phyloP scores from a whole-genome alignment of 2,113 vertebrate species.

The Zosterops pallidus region DNA sequence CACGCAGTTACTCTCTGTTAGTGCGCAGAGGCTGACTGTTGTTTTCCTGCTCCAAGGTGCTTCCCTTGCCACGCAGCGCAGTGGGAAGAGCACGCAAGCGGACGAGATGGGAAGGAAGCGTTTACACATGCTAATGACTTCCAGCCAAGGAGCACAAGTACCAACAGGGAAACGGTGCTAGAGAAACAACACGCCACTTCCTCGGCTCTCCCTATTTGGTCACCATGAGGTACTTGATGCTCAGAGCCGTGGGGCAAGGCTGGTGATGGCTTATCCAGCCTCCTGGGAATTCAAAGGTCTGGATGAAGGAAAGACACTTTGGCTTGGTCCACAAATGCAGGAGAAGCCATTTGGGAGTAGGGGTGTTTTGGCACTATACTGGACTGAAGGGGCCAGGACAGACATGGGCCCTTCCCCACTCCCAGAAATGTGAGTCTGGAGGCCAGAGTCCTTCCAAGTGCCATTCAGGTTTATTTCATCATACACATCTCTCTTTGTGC shows the following conservation, averaged over 20 bases:
- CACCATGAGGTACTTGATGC: background rate
- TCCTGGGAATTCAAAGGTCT: background rate
- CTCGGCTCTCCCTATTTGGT: background rate
- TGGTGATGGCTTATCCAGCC: background rate
- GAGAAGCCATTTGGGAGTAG: accelerated
- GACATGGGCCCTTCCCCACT: background rate
- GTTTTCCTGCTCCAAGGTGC: conserved; percentile 56
- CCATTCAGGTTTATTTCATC: background rate
- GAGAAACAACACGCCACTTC: conserved; percentile 2
- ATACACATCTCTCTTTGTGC: background rate
- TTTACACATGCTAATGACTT: conserved; percentile 59
- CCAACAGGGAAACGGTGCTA: background rate
- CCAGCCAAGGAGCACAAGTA: conserved; percentile 32
- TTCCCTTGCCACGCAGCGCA: conserved; percentile 54
- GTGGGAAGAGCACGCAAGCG: conserved; percentile 47
- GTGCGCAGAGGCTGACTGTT: background rate
- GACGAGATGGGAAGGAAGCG: conserved; percentile 40
- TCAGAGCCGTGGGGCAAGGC: background rate
- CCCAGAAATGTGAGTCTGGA: accelerated
- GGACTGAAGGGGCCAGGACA: background rate
- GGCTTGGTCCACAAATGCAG: background rate
- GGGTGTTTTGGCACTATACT: accelerated
- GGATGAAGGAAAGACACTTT: accelerated
- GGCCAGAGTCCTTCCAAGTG: background rate
- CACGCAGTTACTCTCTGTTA: background rate